A percentile compares a stretch with the other conserved stretches of the same genome.
Conservation (phyloP, 2,797 vertebrate genomes). For the Dermochelys coriacea region DNA sequence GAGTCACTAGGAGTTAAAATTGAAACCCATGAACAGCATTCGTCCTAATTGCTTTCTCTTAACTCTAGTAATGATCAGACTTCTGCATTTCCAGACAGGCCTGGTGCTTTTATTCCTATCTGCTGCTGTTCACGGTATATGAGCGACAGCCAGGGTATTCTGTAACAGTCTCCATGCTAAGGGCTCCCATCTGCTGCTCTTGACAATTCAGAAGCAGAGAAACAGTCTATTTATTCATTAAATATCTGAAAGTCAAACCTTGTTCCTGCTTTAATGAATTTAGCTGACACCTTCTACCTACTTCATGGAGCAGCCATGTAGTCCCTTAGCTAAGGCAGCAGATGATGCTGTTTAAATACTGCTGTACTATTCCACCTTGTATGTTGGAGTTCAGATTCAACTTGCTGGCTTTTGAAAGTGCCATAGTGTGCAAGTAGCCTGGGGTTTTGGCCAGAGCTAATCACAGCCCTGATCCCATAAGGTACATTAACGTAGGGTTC, state of each 20-base stretch:
- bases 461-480: background rate
- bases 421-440: rapidly evolving
- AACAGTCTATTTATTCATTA: background rate
- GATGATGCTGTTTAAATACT: too few relatives aligned
- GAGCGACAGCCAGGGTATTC: background rate
- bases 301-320: too few relatives aligned
- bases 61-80: background rate
- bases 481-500: too few relatives aligned
- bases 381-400: too few relatives aligned
- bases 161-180: background rate
- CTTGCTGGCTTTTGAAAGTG: background rate
- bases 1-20: too few relatives aligned
- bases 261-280: background rate
- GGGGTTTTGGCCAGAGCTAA: background rate
- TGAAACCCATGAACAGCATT: too few relatives aligned
- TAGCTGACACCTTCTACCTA: background rate
- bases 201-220: background rate
- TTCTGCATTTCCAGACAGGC: background rate
- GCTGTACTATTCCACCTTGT: too few relatives aligned
- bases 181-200: too few relatives aligned
- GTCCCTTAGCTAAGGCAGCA: too few relatives aligned
- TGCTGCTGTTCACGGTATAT: background rate
- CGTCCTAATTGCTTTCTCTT: background rate
- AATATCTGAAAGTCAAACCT: too few relatives aligned
- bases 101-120: background rate